Evolutionary conservation across 2,888 invertebrate genomes (phyloP).

Genomic region (Eilema griseolum): DNA sequence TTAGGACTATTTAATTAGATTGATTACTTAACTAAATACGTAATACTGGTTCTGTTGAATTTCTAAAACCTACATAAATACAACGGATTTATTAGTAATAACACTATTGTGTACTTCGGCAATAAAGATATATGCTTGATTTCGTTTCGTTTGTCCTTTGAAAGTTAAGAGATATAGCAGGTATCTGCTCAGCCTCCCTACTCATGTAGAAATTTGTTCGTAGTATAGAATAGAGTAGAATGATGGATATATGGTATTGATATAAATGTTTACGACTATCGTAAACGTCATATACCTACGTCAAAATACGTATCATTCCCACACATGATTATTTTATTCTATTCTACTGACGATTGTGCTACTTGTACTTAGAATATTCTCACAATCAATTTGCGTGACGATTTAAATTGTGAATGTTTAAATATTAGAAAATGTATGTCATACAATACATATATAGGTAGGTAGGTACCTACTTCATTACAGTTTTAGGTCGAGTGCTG

Average conservation of each 20-base stretch:
- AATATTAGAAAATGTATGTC: conserved; percentile 21
- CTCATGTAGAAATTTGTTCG: background rate
- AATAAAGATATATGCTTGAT: background rate
- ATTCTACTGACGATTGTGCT: too few species aligned
- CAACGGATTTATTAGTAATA: background rate
- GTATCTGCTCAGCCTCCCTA: background rate
- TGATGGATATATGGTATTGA: too few species aligned
- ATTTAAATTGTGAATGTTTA: conserved; percentile 7
- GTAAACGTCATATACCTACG: too few species aligned
- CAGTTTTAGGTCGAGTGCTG: conserved; percentile 71
- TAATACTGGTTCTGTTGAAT: conserved; percentile 51
- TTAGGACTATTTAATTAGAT: conserved; percentile 3
- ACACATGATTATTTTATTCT: too few species aligned
- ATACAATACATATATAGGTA: conserved; percentile 15
- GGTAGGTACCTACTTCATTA: conserved; percentile 15
- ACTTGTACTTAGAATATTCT: background rate
- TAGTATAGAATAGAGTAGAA: too few species aligned
- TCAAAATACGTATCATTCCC: too few species aligned
- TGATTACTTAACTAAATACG: conserved; percentile 26
- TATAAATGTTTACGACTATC: too few species aligned
- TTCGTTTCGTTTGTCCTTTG: conserved; percentile 6
- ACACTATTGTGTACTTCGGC: conserved; percentile 9
- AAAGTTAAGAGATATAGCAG: background rate
- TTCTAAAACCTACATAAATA: conserved; percentile 34
- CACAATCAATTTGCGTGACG: background rate